Conservation (phyloP, 2,888 invertebrate species). For the Cactoblastis cactorum region DNA sequence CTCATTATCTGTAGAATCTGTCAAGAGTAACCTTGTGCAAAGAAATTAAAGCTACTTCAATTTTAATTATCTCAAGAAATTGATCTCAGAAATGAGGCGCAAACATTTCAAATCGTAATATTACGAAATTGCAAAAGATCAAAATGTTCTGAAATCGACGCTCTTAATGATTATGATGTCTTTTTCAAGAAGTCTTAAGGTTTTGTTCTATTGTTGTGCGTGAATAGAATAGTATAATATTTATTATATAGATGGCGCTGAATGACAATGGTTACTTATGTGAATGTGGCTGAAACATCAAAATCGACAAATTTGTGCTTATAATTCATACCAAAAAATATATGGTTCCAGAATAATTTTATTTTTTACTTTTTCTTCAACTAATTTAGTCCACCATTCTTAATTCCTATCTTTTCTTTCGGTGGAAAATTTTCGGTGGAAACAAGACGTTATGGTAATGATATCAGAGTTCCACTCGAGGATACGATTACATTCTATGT, state of each 20-base stretch:
- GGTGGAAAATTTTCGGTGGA: slow-evolving; percentile 9
- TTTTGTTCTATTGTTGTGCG: neutral
- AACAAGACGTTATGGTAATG: slow-evolving; percentile 5
- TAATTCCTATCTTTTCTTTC: no score
- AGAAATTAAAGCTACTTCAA: slow-evolving; percentile 2
- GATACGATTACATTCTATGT: slow-evolving; percentile 3
- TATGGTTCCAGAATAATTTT: no score
- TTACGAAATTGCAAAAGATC: slow-evolving; percentile 3
- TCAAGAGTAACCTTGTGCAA: neutral
- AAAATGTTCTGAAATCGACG: slow-evolving; percentile 4
- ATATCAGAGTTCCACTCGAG: neutral
- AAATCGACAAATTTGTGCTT: no score
- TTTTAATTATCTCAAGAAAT: slow-evolving; percentile 4
- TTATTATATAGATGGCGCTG: neutral
- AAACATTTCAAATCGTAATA: neutral
- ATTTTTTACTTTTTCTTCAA: no score
- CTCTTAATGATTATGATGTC: slow-evolving; percentile 2
- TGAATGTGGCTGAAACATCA: no score
- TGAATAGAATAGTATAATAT: no score
- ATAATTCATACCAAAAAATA: no score
- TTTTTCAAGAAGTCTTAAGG: neutral
- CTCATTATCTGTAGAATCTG: no score
- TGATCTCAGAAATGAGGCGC: slow-evolving; percentile 4
- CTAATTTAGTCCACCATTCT: no score
- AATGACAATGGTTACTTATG: no score